Percentiles rank a stretch among this genome's conserved stretches.
phyloP scores from a whole-genome alignment of 2,797 vertebrate genomes.

The Rachycentron canadum region DNA sequence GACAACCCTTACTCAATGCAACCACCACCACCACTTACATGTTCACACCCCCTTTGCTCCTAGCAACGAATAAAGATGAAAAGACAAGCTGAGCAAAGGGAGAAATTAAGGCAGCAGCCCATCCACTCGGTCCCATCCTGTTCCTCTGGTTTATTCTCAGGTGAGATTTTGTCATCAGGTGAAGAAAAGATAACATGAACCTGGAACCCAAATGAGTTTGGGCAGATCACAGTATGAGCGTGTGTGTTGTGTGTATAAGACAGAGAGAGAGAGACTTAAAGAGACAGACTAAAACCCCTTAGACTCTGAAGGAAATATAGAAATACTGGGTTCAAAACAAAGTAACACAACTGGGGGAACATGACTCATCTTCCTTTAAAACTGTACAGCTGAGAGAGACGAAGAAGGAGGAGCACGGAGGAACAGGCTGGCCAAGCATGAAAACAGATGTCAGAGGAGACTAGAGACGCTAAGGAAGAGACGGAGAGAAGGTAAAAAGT shows the following conservation, averaged over 20 bases:
- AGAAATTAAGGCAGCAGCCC: constrained; percentile 34
- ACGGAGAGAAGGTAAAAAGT: constrained; percentile 26
- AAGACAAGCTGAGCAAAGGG: constrained; percentile 32
- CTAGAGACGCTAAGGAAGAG: constrained; percentile 54
- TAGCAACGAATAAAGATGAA: constrained; percentile 54
- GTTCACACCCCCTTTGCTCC: constrained; percentile 31
- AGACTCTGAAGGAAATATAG: constrained; percentile 19
- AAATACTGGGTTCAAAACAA: constrained; percentile 39
- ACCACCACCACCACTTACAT: constrained; percentile 36
- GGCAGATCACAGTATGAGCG: not conserved
- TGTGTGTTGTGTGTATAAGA: not conserved
- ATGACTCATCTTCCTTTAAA: constrained; percentile 52
- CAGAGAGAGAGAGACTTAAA: not conserved
- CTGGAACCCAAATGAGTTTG: constrained; percentile 9
- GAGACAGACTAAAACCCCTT: constrained; percentile 7
- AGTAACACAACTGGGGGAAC: constrained; percentile 38
- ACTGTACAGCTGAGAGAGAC: constrained; percentile 47
- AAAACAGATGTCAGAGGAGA: constrained; percentile 84
- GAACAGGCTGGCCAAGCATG: constrained; percentile 82
- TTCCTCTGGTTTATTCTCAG: constrained; percentile 6
- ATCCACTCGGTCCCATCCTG: not conserved
- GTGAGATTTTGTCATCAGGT: constrained; percentile 42
- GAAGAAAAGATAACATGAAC: constrained; percentile 17
- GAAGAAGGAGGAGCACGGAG: constrained; percentile 40
- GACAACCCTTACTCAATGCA: constrained; percentile 61